These are phyloP conservation scores for Kryptolebias ocellatus DNA, from an alignment of 2,797 vertebrate genomes.

Conservation along the genomic window DNA sequence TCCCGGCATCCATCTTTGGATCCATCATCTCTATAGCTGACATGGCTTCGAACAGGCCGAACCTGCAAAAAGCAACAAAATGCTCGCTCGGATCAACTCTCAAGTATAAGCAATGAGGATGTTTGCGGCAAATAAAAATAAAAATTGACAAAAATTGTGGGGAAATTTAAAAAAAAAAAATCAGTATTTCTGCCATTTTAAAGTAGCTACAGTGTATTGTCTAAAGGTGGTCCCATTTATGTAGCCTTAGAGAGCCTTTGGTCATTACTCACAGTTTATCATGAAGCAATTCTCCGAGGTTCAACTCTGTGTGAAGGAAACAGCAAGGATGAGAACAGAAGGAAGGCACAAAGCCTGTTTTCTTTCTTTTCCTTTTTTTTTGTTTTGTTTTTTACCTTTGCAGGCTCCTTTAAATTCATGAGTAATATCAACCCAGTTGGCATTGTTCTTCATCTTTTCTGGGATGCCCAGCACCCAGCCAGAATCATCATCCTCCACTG, in stretches of 20 bases:
- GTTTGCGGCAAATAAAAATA: neutral
- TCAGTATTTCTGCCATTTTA: neutral
- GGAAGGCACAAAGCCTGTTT: neutral
- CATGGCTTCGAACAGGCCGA: constrained; percentile 99
- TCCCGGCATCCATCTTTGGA: constrained; percentile 99
- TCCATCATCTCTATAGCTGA: constrained; percentile 99
- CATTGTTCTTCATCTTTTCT: constrained; percentile 93
- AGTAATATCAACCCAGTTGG: constrained; percentile 96
- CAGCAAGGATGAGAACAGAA: constrained; percentile 2
- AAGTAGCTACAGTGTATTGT: neutral
- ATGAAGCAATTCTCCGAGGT: constrained; percentile 96
- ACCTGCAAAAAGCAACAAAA: constrained; percentile 76
- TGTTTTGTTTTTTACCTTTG: constrained; percentile 83
- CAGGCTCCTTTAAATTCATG: constrained; percentile 94
- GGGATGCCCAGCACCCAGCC: constrained; percentile 93
- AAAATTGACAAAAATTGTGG: neutral
- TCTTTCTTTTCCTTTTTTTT: neutral
- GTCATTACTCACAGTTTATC: constrained; percentile 94
- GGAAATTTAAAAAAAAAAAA: neutral
- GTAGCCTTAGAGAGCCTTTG: neutral
- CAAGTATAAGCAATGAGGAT: neutral
- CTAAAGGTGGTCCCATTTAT: neutral
- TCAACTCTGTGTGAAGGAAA: constrained; percentile 85
- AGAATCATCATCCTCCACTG: constrained; percentile 93
- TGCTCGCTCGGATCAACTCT: neutral